Conservation (phyloP, 2,888 invertebrate species). For the Pollenia amentaria region DNA sequence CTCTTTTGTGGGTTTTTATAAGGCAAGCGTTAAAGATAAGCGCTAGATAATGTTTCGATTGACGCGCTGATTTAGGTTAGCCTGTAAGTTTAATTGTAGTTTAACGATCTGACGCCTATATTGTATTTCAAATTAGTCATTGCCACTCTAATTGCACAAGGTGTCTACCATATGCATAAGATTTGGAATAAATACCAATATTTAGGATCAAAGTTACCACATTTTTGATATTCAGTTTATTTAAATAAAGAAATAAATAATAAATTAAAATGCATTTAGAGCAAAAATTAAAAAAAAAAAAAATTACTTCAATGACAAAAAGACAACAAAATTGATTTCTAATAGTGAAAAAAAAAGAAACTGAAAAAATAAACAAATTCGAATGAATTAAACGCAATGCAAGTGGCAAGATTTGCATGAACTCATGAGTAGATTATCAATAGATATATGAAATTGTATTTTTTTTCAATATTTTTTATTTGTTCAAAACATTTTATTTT, state of each 20-base stretch:
- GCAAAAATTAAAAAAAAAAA: constrained; percentile 60
- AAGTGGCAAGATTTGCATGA: constrained; percentile 49
- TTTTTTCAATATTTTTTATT: constrained; percentile 15
- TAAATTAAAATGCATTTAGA: constrained; percentile 70
- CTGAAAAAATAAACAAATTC: too few species aligned
- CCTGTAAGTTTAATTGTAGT: neutral
- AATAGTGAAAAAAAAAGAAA: neutral
- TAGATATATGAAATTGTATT: constrained; percentile 38
- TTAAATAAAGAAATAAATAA: constrained; percentile 60
- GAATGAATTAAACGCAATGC: constrained; percentile 36
- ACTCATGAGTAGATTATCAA: constrained; percentile 48
- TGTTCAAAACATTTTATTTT: constrained; percentile 29
- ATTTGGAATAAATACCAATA: constrained; percentile 7
- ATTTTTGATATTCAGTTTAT: constrained; percentile 11
- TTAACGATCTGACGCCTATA: neutral
- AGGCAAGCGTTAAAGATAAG: too few species aligned
- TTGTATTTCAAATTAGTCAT: constrained; percentile 9
- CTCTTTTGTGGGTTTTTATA: too few species aligned
- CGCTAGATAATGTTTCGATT: too few species aligned
- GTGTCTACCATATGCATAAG: neutral
- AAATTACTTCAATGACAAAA: constrained; percentile 62
- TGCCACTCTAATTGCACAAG: constrained; percentile 1
- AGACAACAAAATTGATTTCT: constrained; percentile 42
- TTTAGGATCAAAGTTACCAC: constrained; percentile 25
- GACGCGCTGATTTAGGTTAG: too few species aligned